phyloP scores from a whole-genome alignment of 2,797 vertebrate species.

The Lates japonicus region DNA sequence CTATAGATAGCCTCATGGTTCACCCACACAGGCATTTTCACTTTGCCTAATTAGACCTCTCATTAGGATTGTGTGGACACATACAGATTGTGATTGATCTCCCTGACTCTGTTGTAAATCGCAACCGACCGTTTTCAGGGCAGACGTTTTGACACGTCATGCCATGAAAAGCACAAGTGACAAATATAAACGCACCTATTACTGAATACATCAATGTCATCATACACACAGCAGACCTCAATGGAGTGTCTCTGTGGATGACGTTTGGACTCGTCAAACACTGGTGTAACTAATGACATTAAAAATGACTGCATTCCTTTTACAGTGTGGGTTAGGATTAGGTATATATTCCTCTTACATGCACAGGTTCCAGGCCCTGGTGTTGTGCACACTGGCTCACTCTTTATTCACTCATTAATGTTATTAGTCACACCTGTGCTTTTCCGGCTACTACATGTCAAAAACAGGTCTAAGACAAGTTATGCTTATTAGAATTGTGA shows the following conservation, averaged over 20 bases:
- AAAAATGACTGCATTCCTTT: not conserved
- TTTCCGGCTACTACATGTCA: constrained; percentile 13
- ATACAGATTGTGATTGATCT: not conserved
- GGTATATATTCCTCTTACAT: not conserved
- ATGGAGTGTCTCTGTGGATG: not conserved
- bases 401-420: not conserved
- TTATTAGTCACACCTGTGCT: constrained; percentile 1
- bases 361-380: not conserved
- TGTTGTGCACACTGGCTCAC: not conserved
- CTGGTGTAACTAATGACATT: not conserved
- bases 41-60: constrained; percentile 12
- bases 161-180: not conserved
- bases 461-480: constrained; percentile 9
- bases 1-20: not conserved
- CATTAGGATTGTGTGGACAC: constrained; percentile 8
- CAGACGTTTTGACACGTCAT: not conserved
- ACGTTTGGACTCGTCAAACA: not conserved
- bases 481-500: constrained; percentile 11
- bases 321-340: not conserved
- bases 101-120: not conserved
- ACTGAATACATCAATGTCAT: not conserved
- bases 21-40: constrained; percentile 2
- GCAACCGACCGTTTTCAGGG: not conserved
- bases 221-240: not conserved
- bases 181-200: not conserved